These are phyloP conservation scores for Iselma pallidipennis DNA, from an alignment of 2,888 invertebrate genomes.

Conservation along the genomic window DNA sequence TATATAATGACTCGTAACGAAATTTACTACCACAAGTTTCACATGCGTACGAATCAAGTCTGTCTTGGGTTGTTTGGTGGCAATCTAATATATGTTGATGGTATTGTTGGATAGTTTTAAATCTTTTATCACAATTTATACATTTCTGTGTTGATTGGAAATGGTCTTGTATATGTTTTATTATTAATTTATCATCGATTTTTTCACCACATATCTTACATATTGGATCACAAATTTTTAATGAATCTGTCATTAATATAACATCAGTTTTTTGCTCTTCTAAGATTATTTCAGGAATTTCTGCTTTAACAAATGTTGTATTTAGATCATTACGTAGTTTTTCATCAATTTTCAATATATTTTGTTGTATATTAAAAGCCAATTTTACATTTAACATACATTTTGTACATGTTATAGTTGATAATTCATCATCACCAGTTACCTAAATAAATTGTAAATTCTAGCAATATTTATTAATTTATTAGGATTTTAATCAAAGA, in stretches of 20 bases:
- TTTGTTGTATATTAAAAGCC: slow-evolving; percentile 39
- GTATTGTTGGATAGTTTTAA: slow-evolving; percentile 10
- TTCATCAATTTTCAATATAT: slow-evolving; percentile 33
- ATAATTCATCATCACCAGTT: slow-evolving; percentile 11
- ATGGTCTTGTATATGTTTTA: slow-evolving; percentile 14
- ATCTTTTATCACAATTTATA: slow-evolving; percentile 11
- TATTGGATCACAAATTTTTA: background rate
- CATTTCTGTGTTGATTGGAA: too few species aligned
- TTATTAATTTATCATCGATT: background rate
- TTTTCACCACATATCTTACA: slow-evolving; percentile 11
- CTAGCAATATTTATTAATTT: background rate
- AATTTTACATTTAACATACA: slow-evolving; percentile 39
- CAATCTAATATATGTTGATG: slow-evolving; percentile 3
- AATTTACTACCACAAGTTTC: too few species aligned
- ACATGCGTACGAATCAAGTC: slow-evolving; percentile 7
- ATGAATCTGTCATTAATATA: background rate
- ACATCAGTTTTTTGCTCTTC: slow-evolving; percentile 2
- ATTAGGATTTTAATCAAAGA: background rate
- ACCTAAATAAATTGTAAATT: slow-evolving; percentile 9
- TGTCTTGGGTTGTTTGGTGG: slow-evolving; percentile 6
- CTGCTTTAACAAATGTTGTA: slow-evolving; percentile 8
- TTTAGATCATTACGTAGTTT: too few species aligned
- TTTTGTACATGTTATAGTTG: slow-evolving; percentile 35
- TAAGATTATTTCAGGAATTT: slow-evolving; percentile 6
- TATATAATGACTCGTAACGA: slow-evolving; percentile 13